Base-by-base conservation (phyloP, 2,888 invertebrate species). In the Hipparchia sbordonii region DNA sequence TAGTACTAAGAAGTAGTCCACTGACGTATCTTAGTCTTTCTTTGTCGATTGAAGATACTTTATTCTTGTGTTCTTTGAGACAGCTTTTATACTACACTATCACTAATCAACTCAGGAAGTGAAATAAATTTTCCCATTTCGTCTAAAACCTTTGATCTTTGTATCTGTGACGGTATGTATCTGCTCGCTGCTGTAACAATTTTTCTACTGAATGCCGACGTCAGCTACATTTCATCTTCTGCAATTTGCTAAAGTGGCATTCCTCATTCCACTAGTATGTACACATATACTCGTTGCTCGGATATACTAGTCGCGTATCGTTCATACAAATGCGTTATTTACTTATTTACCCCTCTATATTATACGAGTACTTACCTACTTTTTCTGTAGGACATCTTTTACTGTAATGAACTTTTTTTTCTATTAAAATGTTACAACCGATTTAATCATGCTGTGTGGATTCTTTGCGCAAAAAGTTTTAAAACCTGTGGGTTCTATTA, bases 211-310 rank as follows among this genome's bases (percentile, higher is more conserved):
- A 73, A 74, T 75, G 71, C 70, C 71, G 72, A 65, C 65, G 68
- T 76, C 75, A 76, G 67, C 72, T 60, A 74, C 76, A 73, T 74
- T 69, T 69, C 68, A 72, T 71, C 71, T 73, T 70, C 71, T 72
- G 72, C 76, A 77, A 77, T 77, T 76, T 77, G 71, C 73, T 76
- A 76, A 77, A 77, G 76, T 77, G 74, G 74, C 71, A 71, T 65
- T 67, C 67, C 72, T 60, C 62, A 72, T 74, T 74, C 63, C 57
- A 59, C 70, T 73, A 61, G 59, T 13, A 13, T 7, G 8, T 12
- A n/a, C n/a, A 12, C n/a, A 56, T 2, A 39, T 39, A 39, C 39
- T 39, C 39, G 39, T 39, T 6, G 48, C 68, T 71, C 63, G 65
- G 63, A 70, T 67, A 13, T 66, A 54, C 23, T 12, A 54, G 48